Evolutionary conservation across 1,140 invertebrate genomes (phyloP).

Genomic region (Pseudachorutes palmiensis): DNA sequence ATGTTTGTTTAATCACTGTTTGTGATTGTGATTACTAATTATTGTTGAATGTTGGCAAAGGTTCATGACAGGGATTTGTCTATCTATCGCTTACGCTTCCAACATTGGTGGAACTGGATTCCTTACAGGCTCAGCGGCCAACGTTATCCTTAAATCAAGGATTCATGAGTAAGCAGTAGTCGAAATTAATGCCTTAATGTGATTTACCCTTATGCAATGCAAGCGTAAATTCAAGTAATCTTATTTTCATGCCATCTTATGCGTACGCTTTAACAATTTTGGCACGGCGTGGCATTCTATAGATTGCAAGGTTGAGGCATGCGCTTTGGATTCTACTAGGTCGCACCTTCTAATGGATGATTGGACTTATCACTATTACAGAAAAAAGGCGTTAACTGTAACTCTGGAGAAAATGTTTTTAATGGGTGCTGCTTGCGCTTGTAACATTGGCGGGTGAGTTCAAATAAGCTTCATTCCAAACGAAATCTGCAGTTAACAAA

Average conservation of each 20-base stretch:
- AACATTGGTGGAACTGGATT: slow-evolving; percentile 69
- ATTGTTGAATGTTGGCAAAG: slow-evolving; percentile 5
- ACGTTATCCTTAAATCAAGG: slow-evolving; percentile 73
- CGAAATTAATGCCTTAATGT: background rate
- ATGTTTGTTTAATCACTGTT: too few relatives aligned
- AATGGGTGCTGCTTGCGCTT: slow-evolving; percentile 69
- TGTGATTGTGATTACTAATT: slow-evolving; percentile 3
- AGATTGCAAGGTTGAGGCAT: too few relatives aligned
- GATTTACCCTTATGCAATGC: too few relatives aligned
- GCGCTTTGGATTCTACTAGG: too few relatives aligned
- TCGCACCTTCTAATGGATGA: background rate
- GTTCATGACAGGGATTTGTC: slow-evolving; percentile 41
- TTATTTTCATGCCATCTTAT: too few relatives aligned
- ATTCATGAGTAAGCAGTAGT: slow-evolving; percentile 51
- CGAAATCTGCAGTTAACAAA: background rate
- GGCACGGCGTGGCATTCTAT: too few relatives aligned
- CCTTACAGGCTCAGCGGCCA: slow-evolving; percentile 79
- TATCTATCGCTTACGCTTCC: slow-evolving; percentile 72
- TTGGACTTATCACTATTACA: background rate
- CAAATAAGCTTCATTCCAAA: background rate
- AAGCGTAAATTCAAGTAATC: too few relatives aligned
- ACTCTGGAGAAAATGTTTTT: slow-evolving; percentile 41
- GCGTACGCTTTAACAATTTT: too few relatives aligned
- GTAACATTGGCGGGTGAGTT: slow-evolving; percentile 57
- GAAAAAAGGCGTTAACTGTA: background rate